A percentile compares a stretch with the other conserved stretches of the same genome.
Conservation (phyloP, 2,113 vertebrate genomes). For the Poeciliopsis retropinna region DNA sequence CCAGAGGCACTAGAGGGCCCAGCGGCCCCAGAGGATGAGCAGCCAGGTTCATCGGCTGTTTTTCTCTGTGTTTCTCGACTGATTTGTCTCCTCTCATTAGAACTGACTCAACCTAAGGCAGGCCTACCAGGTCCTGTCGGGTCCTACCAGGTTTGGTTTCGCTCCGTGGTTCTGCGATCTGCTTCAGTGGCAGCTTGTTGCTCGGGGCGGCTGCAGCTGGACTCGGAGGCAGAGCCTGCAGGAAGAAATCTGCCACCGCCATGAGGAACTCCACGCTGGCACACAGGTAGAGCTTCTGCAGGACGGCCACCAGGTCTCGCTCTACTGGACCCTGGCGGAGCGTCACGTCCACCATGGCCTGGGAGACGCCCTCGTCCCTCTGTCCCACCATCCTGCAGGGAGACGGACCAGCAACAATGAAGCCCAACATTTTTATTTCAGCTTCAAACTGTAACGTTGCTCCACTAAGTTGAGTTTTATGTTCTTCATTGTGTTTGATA, state of each 20-base stretch:
- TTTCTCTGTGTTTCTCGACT: no score
- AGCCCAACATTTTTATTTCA: no score
- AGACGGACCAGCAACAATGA: neutral
- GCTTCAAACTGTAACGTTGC: no score
- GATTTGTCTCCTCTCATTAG: no score
- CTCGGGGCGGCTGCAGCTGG: conserved; percentile 17
- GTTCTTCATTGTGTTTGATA: no score
- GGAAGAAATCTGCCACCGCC: conserved; percentile 92
- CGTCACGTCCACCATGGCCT: conserved; percentile 87
- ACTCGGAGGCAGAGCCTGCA: conserved; percentile 85
- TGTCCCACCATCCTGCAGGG: conserved; percentile 89
- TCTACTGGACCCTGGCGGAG: conserved; percentile 81
- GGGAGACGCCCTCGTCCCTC: conserved; percentile 76
- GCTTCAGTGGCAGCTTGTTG: conserved; percentile 80
- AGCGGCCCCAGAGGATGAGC: no score
- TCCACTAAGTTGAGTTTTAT: no score
- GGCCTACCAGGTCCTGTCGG: no score
- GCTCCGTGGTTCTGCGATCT: conserved; percentile 65
- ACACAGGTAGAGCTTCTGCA: conserved; percentile 93
- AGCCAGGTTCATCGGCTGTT: no score
- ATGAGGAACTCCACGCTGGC: conserved; percentile 96
- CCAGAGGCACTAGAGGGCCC: no score
- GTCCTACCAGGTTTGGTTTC: conserved; percentile 60
- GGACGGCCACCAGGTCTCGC: conserved; percentile 80
- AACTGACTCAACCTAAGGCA: no score